Base-by-base conservation (phyloP, 2,888 invertebrate species). In the Apeira syringaria region DNA sequence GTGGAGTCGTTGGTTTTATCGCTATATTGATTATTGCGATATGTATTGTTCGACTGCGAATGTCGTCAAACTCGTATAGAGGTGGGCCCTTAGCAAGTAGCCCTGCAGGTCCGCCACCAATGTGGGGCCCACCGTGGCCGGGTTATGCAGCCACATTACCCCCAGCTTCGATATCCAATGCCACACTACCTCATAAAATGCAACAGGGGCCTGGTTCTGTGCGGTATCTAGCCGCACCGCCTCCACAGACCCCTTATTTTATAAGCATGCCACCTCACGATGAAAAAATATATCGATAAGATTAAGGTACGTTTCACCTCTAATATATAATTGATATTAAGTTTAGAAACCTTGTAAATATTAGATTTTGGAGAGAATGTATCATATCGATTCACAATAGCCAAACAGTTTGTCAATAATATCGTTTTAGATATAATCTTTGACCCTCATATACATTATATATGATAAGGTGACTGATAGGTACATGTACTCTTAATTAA, bases 1-100 rank as follows among this genome's bases (percentile, higher is more conserved):
- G 97, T 0, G 97, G 97, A 1, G 97, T 97, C 0, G 97, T 98
- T 0, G 96, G 96, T 1, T 96, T 98, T 69, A 97, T 98, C 54
- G 95, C 95, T 6, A 95, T 97, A 51, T 91, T 97, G 37, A 95
- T 97, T 20, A 94, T 97, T 15, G 94, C 94, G n/a, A 97, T 97
- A 56, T 98, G 97, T 68, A 95, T 97, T 25, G 95, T 97, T 18
- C 91, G 97, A 8, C 77, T 96, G 64, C 88, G 94, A 48, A 93
- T 95, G 93, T 92, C 93, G 24, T 92, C 90, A 5, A 90, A 91
- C 0, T 94, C 94, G 28, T 94, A 94, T 54, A 91, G 94, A 50
- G 93, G 93, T 39, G 93, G 92, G n/a, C 93, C 94, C 0, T 73
- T 94, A 50, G 93, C 93, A 28, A 92, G 90, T 54, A 93, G 93